These are phyloP conservation scores for Ametastegia equiseti DNA, from an alignment of 2,888 invertebrate species.

Conservation along the genomic window DNA sequence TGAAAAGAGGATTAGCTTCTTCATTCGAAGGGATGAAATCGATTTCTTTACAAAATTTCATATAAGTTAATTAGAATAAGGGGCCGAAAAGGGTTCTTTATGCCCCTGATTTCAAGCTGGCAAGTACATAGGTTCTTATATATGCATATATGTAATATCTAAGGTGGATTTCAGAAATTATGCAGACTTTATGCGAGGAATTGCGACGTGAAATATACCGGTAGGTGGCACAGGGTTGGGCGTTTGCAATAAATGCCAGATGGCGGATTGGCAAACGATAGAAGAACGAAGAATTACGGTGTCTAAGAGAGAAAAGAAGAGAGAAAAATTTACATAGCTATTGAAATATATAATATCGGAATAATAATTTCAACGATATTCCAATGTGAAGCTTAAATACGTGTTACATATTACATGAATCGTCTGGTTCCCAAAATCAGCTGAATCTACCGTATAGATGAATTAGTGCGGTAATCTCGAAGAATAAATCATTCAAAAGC, in stretches of 20 bases:
- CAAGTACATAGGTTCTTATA: too few species aligned
- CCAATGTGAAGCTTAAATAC: not conserved
- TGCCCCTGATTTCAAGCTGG: not conserved
- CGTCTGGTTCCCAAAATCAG: too few species aligned
- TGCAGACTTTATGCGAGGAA: not conserved
- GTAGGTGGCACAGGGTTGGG: not conserved
- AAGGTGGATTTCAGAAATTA: conserved; percentile 12
- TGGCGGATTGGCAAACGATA: conserved; percentile 33
- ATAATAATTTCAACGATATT: conserved; percentile 9
- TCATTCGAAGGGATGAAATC: not conserved
- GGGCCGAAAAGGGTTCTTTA: not conserved
- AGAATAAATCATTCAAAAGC: too few species aligned
- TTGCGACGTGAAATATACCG: conserved; percentile 27
- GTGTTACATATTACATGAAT: too few species aligned
- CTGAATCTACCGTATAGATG: too few species aligned
- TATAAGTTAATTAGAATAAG: not conserved
- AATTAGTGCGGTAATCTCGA: too few species aligned
- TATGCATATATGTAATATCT: not conserved
- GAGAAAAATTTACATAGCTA: not conserved
- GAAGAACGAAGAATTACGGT: conserved; percentile 37
- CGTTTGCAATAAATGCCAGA: conserved; percentile 38
- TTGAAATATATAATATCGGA: not conserved
- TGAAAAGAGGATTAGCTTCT: not conserved
- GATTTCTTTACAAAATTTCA: not conserved
- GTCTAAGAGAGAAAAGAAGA: not conserved